Conservation (phyloP, 2,888 invertebrate genomes). For the Synanthedon formicaeformis region DNA sequence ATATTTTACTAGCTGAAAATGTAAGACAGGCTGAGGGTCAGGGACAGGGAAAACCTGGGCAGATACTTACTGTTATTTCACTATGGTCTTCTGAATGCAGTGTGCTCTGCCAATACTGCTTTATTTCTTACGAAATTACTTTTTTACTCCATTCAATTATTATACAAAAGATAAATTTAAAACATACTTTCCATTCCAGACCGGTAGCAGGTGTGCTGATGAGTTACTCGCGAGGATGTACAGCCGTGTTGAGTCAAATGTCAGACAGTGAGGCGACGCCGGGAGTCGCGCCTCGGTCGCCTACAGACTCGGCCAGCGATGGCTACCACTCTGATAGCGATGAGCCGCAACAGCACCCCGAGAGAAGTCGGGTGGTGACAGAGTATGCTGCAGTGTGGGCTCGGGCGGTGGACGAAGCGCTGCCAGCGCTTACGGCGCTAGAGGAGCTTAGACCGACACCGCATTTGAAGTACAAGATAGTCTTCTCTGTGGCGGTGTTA, state of each 20-base stretch:
- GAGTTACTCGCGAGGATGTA: slow-evolving; percentile 81
- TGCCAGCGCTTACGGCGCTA: slow-evolving; percentile 87
- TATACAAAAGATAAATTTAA: background rate
- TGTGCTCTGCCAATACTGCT: too few relatives aligned
- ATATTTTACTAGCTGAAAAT: too few relatives aligned
- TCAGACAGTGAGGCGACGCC: slow-evolving; percentile 55
- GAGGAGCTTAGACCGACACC: slow-evolving; percentile 85
- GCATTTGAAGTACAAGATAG: slow-evolving; percentile 92
- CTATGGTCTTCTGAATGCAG: too few relatives aligned
- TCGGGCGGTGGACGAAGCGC: slow-evolving; percentile 84
- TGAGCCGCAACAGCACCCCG: slow-evolving; percentile 48
- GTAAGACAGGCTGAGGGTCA: too few relatives aligned
- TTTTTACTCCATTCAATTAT: background rate
- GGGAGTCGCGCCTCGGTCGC: slow-evolving; percentile 59
- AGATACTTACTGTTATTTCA: too few relatives aligned
- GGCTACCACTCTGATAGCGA: slow-evolving; percentile 89
- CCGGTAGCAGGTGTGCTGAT: slow-evolving; percentile 79
- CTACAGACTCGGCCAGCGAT: slow-evolving; percentile 73
- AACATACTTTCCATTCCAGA: slow-evolving; percentile 31
- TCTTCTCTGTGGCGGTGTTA: slow-evolving; percentile 92
- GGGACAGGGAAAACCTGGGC: too few relatives aligned
- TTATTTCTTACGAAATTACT: background rate
- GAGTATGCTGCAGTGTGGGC: slow-evolving; percentile 88
- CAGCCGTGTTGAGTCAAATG: slow-evolving; percentile 83
- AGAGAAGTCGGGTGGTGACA: slow-evolving; percentile 77